Evolutionary conservation across 2,888 invertebrate species (phyloP).

Genomic region (Sylvicola fuscatus): DNA sequence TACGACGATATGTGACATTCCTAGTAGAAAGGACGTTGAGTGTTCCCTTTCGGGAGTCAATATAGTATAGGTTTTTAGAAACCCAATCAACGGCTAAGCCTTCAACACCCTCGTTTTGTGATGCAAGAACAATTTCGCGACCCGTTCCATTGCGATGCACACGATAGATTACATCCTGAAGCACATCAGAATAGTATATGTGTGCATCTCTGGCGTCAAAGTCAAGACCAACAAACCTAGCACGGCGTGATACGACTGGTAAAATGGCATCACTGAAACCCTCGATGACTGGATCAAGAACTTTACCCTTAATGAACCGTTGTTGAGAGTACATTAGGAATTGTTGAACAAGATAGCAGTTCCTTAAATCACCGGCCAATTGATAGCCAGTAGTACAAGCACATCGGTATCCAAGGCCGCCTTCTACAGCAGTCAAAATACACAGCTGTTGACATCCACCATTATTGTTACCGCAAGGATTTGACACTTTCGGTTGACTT

Average conservation of each 20-base stretch:
- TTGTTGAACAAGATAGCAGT: conserved; percentile 63
- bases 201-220: conserved; percentile 78
- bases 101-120: conserved; percentile 93
- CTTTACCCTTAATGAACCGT: conserved; percentile 85
- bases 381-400: conserved; percentile 79
- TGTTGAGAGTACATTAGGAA: conserved; percentile 93
- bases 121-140: conserved; percentile 76
- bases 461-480: conserved; percentile 73
- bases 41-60: conserved; percentile 85
- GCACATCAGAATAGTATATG: conserved; percentile 94
- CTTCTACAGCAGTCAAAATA: conserved; percentile 60
- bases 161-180: conserved; percentile 83
- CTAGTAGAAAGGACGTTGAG: conserved; percentile 79
- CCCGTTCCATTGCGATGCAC: conserved; percentile 60
- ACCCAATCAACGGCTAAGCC: conserved; percentile 93
- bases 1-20: conserved; percentile 65
- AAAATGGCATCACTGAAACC: conserved; percentile 90
- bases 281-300: conserved; percentile 68
- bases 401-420: conserved; percentile 69
- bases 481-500: conserved; percentile 51
- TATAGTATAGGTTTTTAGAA: conserved; percentile 85
- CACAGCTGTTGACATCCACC: conserved; percentile 90
- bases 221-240: conserved; percentile 86
- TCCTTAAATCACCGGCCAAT: conserved; percentile 48
- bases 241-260: conserved; percentile 78